Evolutionary conservation across 1,140 invertebrate genomes (phyloP).

Genomic region (Sycobia sp.): DNA sequence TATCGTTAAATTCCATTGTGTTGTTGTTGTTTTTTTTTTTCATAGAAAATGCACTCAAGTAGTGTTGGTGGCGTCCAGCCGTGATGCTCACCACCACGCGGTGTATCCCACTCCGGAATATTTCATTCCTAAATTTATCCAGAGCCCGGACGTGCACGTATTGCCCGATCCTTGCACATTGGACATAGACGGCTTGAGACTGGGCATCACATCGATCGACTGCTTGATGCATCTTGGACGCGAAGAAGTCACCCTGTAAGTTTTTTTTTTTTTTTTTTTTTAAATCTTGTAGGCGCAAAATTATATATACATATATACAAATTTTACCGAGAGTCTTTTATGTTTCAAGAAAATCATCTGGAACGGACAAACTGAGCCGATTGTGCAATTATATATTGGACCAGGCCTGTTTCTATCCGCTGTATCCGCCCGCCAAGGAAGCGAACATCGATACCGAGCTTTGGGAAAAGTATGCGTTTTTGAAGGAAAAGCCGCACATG

Average conservation of each 20-base stretch:
- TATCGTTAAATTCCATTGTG: too few relatives aligned
- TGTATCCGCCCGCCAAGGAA: slow-evolving; percentile 74
- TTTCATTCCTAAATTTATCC: slow-evolving; percentile 48
- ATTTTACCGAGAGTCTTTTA: too few relatives aligned
- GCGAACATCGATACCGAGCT: slow-evolving; percentile 73
- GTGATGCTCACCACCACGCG: slow-evolving; percentile 76
- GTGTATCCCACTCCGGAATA: slow-evolving; percentile 84
- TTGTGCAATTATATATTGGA: slow-evolving; percentile 75
- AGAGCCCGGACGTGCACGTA: slow-evolving; percentile 66
- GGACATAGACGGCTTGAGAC: slow-evolving; percentile 74
- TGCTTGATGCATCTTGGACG: slow-evolving; percentile 78
- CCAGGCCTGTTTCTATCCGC: slow-evolving; percentile 82
- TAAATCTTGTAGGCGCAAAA: too few relatives aligned
- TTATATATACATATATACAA: too few relatives aligned
- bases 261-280: slow-evolving; percentile 3
- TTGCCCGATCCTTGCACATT: slow-evolving; percentile 82
- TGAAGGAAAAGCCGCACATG: slow-evolving; percentile 78
- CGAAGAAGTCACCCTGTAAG: slow-evolving; percentile 79
- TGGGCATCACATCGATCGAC: slow-evolving; percentile 83
- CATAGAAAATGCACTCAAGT: slow-evolving; percentile 71
- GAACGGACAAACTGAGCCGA: slow-evolving; percentile 71
- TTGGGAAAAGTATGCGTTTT: slow-evolving; percentile 70
- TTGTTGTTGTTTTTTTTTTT: slow-evolving; percentile 35
- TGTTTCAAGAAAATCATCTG: slow-evolving; percentile 43
- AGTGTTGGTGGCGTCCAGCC: slow-evolving; percentile 74